phyloP scores from a whole-genome alignment of 1,140 invertebrate genomes.

The Papilio polyxenes region DNA sequence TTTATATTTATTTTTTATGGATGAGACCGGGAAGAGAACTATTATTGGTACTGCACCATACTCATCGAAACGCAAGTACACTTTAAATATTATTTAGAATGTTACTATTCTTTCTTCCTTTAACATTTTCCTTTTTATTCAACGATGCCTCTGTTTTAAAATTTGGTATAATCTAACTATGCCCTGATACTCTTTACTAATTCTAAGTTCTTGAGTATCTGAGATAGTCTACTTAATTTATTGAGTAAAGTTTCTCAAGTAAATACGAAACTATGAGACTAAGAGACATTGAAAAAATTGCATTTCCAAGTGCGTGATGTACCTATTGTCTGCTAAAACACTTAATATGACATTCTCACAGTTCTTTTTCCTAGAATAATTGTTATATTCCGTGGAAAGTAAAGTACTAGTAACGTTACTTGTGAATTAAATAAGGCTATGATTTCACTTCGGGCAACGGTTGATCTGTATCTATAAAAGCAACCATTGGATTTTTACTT shows the following conservation, averaged over 20 bases:
- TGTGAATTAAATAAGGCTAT: conserved; percentile 19
- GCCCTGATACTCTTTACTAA: no score
- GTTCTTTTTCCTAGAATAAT: conserved; percentile 39
- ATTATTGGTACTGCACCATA: no score
- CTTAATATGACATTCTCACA: conserved; percentile 38
- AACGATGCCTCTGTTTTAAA: no score
- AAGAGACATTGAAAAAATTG: not conserved
- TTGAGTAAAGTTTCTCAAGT: not conserved
- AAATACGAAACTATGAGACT: not conserved
- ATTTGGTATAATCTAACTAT: no score
- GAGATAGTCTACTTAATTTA: not conserved
- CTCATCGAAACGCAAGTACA: no score
- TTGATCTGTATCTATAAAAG: not conserved
- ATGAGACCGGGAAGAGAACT: no score
- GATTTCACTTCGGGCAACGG: not conserved
- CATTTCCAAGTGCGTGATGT: not conserved
- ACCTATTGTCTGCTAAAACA: conserved; percentile 16
- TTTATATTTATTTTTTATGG: no score
- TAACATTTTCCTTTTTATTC: no score
- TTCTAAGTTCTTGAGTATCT: no score
- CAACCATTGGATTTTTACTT: not conserved
- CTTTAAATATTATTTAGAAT: no score
- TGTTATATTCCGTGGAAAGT: conserved; percentile 48
- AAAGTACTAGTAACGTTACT: conserved; percentile 34
- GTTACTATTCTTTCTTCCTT: no score